phyloP scores from a whole-genome alignment of 2,888 invertebrate species.

The Diogma glabrata region DNA sequence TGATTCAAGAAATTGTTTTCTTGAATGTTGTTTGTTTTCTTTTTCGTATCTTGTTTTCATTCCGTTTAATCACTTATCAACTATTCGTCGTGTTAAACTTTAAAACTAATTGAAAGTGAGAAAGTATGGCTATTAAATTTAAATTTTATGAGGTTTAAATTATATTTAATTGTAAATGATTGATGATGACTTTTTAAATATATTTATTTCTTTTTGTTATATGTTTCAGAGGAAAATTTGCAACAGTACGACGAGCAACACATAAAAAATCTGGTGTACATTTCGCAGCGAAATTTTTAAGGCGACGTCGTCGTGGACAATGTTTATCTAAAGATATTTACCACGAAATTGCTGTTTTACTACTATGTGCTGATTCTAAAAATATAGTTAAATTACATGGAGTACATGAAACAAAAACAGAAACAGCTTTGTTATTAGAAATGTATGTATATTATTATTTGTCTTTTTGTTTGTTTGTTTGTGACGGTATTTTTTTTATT shows the following conservation, averaged over 20 bases:
- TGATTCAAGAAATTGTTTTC: too few relatives aligned
- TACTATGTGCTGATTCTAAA: constrained; percentile 69
- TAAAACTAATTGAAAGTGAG: too few relatives aligned
- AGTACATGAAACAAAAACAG: constrained; percentile 64
- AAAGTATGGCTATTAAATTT: too few relatives aligned
- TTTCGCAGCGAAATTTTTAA: constrained; percentile 94
- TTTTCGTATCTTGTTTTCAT: too few relatives aligned
- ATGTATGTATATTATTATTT: constrained; percentile 48
- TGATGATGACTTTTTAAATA: too few relatives aligned
- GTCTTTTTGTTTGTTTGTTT: too few relatives aligned
- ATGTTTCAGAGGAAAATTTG: constrained; percentile 85
- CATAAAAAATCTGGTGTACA: constrained; percentile 76
- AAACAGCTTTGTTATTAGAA: constrained; percentile 81
- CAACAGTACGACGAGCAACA: constrained; percentile 82
- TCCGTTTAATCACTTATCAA: too few relatives aligned
- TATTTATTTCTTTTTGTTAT: constrained; percentile 13
- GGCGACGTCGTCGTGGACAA: constrained; percentile 76
- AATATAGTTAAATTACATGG: constrained; percentile 85
- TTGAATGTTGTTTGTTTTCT: too few relatives aligned
- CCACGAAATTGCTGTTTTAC: constrained; percentile 88
- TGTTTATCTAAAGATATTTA: constrained; percentile 80
- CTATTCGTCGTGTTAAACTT: too few relatives aligned
- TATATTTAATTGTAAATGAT: too few relatives aligned
- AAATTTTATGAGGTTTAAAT: too few relatives aligned
- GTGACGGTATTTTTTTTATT: too few relatives aligned